phyloP scores from a whole-genome alignment of 2,797 vertebrate genomes.

The Rhabdomys pumilio region DNA sequence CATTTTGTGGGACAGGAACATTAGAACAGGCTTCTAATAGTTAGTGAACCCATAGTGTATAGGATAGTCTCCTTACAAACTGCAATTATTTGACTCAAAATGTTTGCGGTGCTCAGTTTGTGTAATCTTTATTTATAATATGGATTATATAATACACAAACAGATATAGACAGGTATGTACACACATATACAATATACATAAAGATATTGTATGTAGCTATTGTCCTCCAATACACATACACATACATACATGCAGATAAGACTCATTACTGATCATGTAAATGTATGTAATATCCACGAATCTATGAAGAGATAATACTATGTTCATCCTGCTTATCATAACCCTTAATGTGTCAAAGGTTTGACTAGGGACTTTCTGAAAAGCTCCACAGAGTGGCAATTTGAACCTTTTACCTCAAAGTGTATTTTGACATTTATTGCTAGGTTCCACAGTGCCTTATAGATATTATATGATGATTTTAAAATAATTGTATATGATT shows the following conservation, averaged over 20 bases:
- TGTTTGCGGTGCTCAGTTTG: neutral
- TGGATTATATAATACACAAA: neutral
- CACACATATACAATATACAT: neutral
- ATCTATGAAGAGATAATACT: constrained; percentile 5
- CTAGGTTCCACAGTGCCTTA: neutral
- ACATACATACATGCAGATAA: neutral
- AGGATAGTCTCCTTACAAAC: neutral
- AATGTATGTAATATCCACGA: neutral
- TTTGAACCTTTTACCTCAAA: constrained; percentile 21
- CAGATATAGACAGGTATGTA: neutral
- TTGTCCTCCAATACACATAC: neutral
- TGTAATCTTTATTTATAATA: neutral
- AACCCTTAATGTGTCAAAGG: constrained; percentile 81
- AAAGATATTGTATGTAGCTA: neutral
- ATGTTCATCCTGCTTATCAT: constrained; percentile 79
- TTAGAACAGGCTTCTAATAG: neutral
- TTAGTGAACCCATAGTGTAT: neutral
- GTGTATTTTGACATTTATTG: constrained; percentile 10
- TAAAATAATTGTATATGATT: neutral
- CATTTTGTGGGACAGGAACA: rapidly evolving
- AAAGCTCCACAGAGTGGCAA: neutral
- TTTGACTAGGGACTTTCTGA: neutral
- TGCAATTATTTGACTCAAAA: neutral
- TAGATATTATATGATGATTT: neutral
- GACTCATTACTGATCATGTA: neutral